Conservation (phyloP, 2,888 invertebrate species). For the Standfussiana lucernea region DNA sequence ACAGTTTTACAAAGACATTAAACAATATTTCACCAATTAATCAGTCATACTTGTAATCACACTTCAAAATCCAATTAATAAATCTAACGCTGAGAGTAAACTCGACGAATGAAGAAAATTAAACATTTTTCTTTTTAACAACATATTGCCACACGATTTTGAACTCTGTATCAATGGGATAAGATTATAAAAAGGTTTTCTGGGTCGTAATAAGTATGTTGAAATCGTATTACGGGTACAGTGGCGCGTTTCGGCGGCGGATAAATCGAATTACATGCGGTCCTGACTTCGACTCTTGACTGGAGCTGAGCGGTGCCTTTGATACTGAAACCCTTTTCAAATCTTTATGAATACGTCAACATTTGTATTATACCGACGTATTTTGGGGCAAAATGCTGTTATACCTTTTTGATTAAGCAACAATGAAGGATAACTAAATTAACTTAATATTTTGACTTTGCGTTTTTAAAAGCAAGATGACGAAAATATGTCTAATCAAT, state of each 20-base stretch:
- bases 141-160: slow-evolving; percentile 24
- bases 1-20: slow-evolving; percentile 8
- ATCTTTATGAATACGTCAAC: slow-evolving; percentile 66
- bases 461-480: background rate
- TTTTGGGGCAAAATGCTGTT: slow-evolving; percentile 17
- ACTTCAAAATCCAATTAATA: slow-evolving; percentile 48
- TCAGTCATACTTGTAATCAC: slow-evolving; percentile 16
- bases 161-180: slow-evolving; percentile 19
- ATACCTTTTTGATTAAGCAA: background rate
- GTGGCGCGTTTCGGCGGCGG: slow-evolving; percentile 69
- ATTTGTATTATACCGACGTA: slow-evolving; percentile 12
- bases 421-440: background rate
- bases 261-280: slow-evolving; percentile 82
- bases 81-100: slow-evolving; percentile 34
- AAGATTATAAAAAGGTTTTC: slow-evolving; percentile 45
- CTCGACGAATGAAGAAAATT: slow-evolving; percentile 23
- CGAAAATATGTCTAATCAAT: background rate
- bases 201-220: slow-evolving; percentile 57
- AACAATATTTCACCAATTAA: slow-evolving; percentile 39
- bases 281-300: slow-evolving; percentile 76
- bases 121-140: slow-evolving; percentile 9
- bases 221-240: slow-evolving; percentile 77
- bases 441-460: too few species aligned
- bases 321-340: slow-evolving; percentile 77
- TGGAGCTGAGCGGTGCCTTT: slow-evolving; percentile 73